phyloP scores from a whole-genome alignment of 2,113 vertebrate genomes.

The Mobula hypostoma region DNA sequence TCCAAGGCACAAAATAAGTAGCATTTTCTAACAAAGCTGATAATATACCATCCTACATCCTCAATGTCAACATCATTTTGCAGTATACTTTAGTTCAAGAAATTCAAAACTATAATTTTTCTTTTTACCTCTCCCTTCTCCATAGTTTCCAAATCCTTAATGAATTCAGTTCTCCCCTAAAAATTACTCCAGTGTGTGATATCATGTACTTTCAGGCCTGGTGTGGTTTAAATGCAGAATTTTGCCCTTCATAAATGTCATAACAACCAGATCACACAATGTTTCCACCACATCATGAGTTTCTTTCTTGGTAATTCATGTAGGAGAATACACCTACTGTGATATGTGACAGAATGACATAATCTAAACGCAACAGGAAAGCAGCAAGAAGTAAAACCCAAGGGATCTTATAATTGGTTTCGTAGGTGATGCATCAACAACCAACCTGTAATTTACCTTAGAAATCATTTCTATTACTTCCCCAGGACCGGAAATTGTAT shows the following conservation, averaged over 20 bases:
- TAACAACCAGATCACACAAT: background rate
- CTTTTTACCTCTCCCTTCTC: background rate
- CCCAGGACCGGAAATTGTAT: background rate
- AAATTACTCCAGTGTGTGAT: background rate
- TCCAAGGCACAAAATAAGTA: too few relatives aligned
- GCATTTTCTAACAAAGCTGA: too few relatives aligned
- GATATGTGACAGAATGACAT: background rate
- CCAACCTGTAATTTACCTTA: background rate
- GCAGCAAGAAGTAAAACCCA: background rate
- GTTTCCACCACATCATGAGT: background rate
- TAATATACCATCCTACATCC: background rate
- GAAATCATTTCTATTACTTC: background rate
- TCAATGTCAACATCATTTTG: background rate
- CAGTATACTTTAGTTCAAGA: background rate
- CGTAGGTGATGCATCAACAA: background rate
- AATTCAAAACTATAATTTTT: background rate
- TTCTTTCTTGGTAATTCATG: background rate
- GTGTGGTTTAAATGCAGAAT: background rate
- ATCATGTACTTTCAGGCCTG: background rate
- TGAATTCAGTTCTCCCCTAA: background rate
- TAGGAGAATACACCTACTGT: background rate
- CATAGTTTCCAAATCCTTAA: background rate
- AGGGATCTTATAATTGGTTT: background rate
- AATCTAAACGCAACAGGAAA: background rate
- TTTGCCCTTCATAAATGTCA: background rate